phyloP scores from a whole-genome alignment of 2,888 invertebrate species.

The Yponomeuta evonymella region DNA sequence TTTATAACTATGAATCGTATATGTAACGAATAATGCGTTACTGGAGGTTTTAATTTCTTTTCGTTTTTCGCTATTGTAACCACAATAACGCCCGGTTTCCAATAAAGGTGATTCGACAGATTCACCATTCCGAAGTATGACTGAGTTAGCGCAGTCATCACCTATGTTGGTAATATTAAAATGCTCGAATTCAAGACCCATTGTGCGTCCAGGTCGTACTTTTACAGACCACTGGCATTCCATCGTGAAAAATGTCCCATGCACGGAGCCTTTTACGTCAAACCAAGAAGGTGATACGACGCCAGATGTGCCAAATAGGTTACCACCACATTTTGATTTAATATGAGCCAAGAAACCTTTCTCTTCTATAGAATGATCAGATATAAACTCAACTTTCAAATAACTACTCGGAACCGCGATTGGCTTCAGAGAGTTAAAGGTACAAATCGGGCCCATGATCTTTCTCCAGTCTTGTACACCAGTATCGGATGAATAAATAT shows the following conservation, averaged over 20 bases:
- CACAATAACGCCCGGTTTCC: constrained; percentile 84
- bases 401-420: constrained; percentile 46
- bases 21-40: constrained; percentile 67
- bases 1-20: constrained; percentile 19
- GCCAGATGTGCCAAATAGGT: constrained; percentile 75
- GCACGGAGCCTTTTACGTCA: constrained; percentile 28
- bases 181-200: constrained; percentile 78
- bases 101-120: constrained; percentile 82
- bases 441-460: background rate
- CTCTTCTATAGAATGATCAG: constrained; percentile 76
- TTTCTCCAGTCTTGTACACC: constrained; percentile 61
- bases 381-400: constrained; percentile 80
- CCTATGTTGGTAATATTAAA: constrained; percentile 75
- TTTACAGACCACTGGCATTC: constrained; percentile 85
- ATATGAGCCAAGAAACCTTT: constrained; percentile 82
- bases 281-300: constrained; percentile 49
- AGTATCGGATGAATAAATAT: constrained; percentile 71
- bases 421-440: background rate
- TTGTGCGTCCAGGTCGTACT: constrained; percentile 82
- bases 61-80: constrained; percentile 52
- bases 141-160: constrained; percentile 43
- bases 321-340: constrained; percentile 82
- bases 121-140: constrained; percentile 84
- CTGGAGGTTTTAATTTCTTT: constrained; percentile 75
- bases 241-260: constrained; percentile 25